phyloP scores from a whole-genome alignment of 2,797 vertebrate species.

The Acestrorhynchus altus region DNA sequence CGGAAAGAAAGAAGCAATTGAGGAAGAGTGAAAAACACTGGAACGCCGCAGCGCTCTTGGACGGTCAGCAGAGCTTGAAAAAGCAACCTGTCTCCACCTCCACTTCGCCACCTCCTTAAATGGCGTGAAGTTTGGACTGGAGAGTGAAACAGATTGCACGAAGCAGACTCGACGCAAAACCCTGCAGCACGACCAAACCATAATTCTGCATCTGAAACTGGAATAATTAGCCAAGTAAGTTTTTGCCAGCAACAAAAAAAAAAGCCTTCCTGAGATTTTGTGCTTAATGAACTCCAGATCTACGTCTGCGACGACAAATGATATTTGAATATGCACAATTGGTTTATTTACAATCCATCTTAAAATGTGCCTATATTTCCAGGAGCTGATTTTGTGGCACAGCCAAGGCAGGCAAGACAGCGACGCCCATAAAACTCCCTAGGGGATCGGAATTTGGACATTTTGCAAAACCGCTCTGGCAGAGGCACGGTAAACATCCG shows the following conservation, averaged over 20 bases:
- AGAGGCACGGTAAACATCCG: conserved; percentile 52
- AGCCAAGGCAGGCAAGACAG: conserved; percentile 31
- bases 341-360: conserved; percentile 35
- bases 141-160: conserved; percentile 45
- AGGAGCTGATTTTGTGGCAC: not conserved
- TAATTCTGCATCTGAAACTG: conserved; percentile 12
- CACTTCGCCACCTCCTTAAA: conserved; percentile 27
- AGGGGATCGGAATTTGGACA: conserved; percentile 36
- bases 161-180: not conserved
- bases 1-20: conserved; percentile 9
- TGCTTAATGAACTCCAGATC: not conserved
- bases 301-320: conserved; percentile 18
- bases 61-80: conserved; percentile 59
- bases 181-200: conserved; percentile 6
- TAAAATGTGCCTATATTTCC: conserved; percentile 16
- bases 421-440: conserved; percentile 17
- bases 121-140: conserved; percentile 43
- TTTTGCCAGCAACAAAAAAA: not conserved
- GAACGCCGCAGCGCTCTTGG: conserved; percentile 29
- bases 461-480: conserved; percentile 41
- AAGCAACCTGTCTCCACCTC: conserved; percentile 56
- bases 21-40: conserved; percentile 18
- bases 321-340: conserved; percentile 4
- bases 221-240: conserved; percentile 19
- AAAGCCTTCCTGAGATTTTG: not conserved